Base-by-base conservation (phyloP, 2,797 vertebrate species). In the Paedocypris micromegethes region DNA sequence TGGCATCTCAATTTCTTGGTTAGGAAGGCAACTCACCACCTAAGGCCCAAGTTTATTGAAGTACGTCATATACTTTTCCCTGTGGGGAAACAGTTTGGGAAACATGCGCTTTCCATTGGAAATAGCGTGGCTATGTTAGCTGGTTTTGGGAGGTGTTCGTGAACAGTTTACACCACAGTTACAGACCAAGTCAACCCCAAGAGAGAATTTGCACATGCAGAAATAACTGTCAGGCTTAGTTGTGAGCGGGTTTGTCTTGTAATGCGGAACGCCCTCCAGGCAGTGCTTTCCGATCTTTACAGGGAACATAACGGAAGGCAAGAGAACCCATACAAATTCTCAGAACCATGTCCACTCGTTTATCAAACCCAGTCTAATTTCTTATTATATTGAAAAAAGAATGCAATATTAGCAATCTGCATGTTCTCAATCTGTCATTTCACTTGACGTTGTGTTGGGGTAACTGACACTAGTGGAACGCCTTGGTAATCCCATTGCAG, bases 241-340 rank as follows among this genome's bases (percentile, higher is more conserved):
- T 74, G 63, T 64, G 53, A 64, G 63, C 74, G 51, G 58, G 54
- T 70, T 76, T 68, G 54, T 56, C 64, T 62, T 45, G 70, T 69
- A 64, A 64, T 53, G 40, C 43, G 46, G 63, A 64, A 72, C 70
- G 55, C 61, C 77, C 53, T 53, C 57, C 56, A 70, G 75, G 56
- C 48, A 44, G 70, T 58, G 64, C 51, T 70, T 77, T 70, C 49
- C 70, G 51, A 23, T 69, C 66, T 67, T 44, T 51, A 56, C 58
- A 60, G 53, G 61, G 62, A 66, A 72, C 63, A 64, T 66, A 63
- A 50, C 65, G 42, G 50, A 51, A 62, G 62, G 41, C 52, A 46
- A 59, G 50, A 64, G 63, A 72, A 47, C 53, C 65, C 60, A 23
- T 23, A 23, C 1, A 23, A 23, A 23, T 23, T 23, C 23, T 23